Evolutionary conservation across 2,113 vertebrate species (phyloP).

Genomic region (Anguilla japonica): DNA sequence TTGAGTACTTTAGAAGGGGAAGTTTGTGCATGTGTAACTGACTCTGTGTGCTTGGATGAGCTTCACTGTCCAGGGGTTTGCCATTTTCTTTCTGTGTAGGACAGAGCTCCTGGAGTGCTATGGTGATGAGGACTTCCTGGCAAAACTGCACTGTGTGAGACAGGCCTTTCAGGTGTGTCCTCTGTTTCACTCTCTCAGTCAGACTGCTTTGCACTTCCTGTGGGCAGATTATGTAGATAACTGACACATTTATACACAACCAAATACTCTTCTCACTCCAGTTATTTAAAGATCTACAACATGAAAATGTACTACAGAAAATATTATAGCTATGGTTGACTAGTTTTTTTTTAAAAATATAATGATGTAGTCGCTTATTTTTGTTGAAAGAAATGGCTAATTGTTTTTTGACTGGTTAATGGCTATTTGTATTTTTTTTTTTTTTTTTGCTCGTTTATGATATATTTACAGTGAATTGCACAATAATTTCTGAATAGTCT

Average conservation of each 20-base stretch:
- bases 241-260: no score
- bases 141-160: constrained; percentile 92
- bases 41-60: background rate
- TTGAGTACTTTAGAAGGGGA: background rate
- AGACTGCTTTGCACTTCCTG: background rate
- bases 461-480: no score
- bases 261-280: no score
- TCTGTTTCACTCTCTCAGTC: background rate
- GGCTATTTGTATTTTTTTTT: background rate
- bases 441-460: background rate
- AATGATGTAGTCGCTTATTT: no score
- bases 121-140: constrained; percentile 91
- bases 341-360: no score
- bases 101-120: constrained; percentile 90
- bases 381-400: no score
- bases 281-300: no score
- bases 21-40: background rate
- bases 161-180: constrained; percentile 88
- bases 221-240: background rate
- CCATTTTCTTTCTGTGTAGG: constrained; percentile 48
- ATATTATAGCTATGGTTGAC: no score
- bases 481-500: no score
- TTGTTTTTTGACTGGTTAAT: no score
- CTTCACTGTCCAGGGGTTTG: background rate
- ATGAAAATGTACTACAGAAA: no score